Evolutionary conservation across 1,140 invertebrate genomes (phyloP), one percentile per base, ranked within the genome.

Genomic region (Brachionus angularis): DNA sequence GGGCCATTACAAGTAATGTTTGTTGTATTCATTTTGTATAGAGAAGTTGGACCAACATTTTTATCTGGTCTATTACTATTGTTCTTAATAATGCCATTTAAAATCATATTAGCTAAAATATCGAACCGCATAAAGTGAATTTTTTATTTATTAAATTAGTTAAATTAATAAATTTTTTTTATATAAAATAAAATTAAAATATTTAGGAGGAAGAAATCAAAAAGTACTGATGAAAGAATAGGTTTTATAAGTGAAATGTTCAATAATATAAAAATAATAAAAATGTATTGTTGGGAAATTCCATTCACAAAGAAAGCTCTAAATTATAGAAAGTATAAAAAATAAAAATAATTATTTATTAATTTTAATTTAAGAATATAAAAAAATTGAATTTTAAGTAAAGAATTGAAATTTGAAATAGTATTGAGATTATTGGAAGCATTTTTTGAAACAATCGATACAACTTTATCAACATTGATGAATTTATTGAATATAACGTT

Each of bases 211-310:
- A 47, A 47, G 31, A 29, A 18, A 2, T 44, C 42, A 12, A 27
- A 50, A 31, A 67, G 47, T 47, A 34, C 39, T 34, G 92, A 95
- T 77, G 86, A 91, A 75, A 83, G 91, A 73, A 88, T 94, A 0
- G 84, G 87, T 53, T 78, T 91, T 53, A 92, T 93, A 89, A 91
- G 89, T 77, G 91, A 94, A 82, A 89, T 95, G 14, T 87, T 95
- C 18, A 85, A 86, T 49, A 91, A 89, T 0, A 91, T 94, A 75
- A 87, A 91, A 79, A 87, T 92, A 23, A 89, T 94, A 64, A 95
- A 93, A 83, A 92, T 93, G 89, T 82, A 81, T 72, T 81, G 79
- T 53, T 82, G 79, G 80, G 80, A 82, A 74, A 46, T 10, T 31
- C 67, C 67, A 12, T 70, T 70, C 31, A 23, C 1, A 36, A 29